Conservation (phyloP, 2,888 invertebrate genomes). For the Lepidochitona cinerea region DNA sequence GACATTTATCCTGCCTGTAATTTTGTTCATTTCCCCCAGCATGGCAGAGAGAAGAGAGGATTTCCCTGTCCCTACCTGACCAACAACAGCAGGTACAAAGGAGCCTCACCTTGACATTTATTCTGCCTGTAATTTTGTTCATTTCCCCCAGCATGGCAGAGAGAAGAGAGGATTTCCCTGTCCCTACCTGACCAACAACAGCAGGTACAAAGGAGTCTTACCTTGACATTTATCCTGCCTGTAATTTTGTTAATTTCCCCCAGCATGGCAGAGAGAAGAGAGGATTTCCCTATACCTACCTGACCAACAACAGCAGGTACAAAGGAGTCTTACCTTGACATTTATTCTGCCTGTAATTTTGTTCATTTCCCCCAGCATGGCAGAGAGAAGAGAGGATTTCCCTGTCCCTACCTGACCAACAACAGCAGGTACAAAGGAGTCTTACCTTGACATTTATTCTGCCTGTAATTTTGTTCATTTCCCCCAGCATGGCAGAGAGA, state of each 20-base stretch:
- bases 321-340: slow-evolving; percentile 1
- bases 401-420: background rate
- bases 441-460: too few relatives aligned
- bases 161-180: background rate
- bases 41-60: background rate
- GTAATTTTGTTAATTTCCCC: background rate
- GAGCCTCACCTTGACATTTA: background rate
- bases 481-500: too few relatives aligned
- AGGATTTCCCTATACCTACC: background rate
- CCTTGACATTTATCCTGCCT: background rate
- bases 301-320: background rate
- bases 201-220: background rate
- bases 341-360: background rate
- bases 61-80: background rate
- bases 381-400: background rate
- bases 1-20: background rate
- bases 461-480: too few relatives aligned
- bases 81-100: background rate
- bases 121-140: background rate
- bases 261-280: background rate
- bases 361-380: background rate
- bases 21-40: background rate
- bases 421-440: background rate
- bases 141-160: slow-evolving; percentile 1
- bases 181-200: background rate